phyloP scores from a whole-genome alignment of 1,140 invertebrate genomes.

The Colletes latitarsis region DNA sequence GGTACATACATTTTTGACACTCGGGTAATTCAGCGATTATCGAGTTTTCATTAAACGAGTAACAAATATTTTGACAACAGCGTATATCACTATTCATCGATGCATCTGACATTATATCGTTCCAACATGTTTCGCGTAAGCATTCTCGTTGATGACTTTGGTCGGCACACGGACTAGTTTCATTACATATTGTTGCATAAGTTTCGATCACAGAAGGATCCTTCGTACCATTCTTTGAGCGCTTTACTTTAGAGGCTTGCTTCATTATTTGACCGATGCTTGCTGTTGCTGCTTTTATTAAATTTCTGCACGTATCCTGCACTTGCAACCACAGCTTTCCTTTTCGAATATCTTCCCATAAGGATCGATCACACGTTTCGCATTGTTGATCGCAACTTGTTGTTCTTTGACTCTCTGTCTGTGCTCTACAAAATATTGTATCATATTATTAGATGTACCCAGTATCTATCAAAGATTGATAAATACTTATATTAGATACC shows the following conservation, averaged over 20 bases:
- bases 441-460: too few relatives aligned
- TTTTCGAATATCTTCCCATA: slow-evolving; percentile 41
- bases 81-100: not conserved
- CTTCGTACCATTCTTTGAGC: slow-evolving; percentile 1
- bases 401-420: slow-evolving; percentile 11
- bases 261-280: slow-evolving; percentile 36
- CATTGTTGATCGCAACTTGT: slow-evolving; percentile 17
- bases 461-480: too few relatives aligned
- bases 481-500: too few relatives aligned
- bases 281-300: slow-evolving; percentile 27
- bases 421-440: slow-evolving; percentile 28
- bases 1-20: slow-evolving; percentile 1
- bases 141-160: not conserved
- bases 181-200: not conserved
- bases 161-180: not conserved
- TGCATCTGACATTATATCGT: slow-evolving; percentile 1
- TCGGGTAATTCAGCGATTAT: not conserved
- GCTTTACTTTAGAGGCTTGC: slow-evolving; percentile 37
- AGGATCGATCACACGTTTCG: slow-evolving; percentile 35
- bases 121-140: slow-evolving; percentile 27
- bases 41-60: not conserved
- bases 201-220: not conserved
- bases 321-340: slow-evolving; percentile 49
- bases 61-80: slow-evolving; percentile 22
- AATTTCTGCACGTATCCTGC: slow-evolving; percentile 48